Percentiles rank a stretch among this genome's conserved stretches.
Evolutionary conservation across 1,140 invertebrate species (phyloP).

Genomic region (Bombus pascuorum): DNA sequence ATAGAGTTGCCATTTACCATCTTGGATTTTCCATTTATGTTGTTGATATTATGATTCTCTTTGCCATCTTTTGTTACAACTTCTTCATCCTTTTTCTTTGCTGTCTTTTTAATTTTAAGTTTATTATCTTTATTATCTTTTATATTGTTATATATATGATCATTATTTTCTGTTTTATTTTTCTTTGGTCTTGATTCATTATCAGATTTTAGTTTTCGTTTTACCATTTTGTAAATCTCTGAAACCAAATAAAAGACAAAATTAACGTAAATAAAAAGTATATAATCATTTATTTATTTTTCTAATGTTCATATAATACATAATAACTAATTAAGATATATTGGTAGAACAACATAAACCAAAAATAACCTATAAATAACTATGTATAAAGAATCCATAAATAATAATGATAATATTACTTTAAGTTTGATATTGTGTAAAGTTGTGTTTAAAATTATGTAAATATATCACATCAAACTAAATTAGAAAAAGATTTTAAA

Average conservation of each 20-base stretch:
- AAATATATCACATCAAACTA: not conserved
- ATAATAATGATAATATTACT: not conserved
- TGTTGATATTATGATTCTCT: constrained; percentile 39
- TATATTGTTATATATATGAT: constrained; percentile 16
- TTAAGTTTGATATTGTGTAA: not conserved
- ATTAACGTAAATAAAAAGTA: not conserved
- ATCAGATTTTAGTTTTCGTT: constrained; percentile 23
- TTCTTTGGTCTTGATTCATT: not conserved
- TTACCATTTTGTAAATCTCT: constrained; percentile 47
- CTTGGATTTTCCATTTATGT: not conserved
- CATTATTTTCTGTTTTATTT: constrained; percentile 3
- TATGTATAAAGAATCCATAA: not conserved
- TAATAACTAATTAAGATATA: not conserved
- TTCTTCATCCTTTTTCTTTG: constrained; percentile 50
- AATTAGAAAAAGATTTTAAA: not conserved
- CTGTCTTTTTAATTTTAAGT: constrained; percentile 37
- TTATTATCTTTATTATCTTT: constrained; percentile 46
- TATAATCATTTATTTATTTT: not conserved
- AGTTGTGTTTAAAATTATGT: not conserved
- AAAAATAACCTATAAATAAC: not conserved
- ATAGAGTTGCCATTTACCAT: constrained; percentile 61
- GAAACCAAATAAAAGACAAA: not conserved
- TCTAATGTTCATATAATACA: not conserved
- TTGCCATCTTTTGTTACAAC: constrained; percentile 26
- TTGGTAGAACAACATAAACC: not conserved